Evolutionary conservation across 1,140 invertebrate genomes (phyloP).

Genomic region (Ridgeia piscesae): DNA sequence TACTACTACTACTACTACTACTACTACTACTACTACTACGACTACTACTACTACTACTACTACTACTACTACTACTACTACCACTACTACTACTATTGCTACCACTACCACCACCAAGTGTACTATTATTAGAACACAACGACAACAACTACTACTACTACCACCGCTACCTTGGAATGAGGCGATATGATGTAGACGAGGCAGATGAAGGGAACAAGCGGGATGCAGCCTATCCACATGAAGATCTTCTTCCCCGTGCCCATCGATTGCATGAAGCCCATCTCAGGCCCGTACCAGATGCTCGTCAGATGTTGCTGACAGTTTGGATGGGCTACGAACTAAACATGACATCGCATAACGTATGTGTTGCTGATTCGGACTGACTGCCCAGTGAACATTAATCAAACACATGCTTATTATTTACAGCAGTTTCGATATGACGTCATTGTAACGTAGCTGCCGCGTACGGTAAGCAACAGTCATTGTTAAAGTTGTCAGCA

Average conservation of each 20-base stretch:
- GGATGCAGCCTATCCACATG: constrained; percentile 88
- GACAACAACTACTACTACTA: constrained; percentile 71
- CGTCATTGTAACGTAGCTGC: too few species aligned
- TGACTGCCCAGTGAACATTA: background rate
- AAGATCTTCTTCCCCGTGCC: constrained; percentile 68
- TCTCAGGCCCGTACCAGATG: constrained; percentile 97
- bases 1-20: too few species aligned
- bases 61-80: too few species aligned
- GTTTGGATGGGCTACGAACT: constrained; percentile 99
- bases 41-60: too few species aligned
- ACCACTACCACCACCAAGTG: too few species aligned
- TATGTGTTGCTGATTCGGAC: background rate
- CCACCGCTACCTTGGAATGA: constrained; percentile 70
- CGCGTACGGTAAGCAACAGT: background rate
- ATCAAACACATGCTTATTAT: too few species aligned
- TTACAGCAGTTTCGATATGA: too few species aligned
- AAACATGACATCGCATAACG: constrained; percentile 35
- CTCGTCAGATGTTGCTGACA: constrained; percentile 96
- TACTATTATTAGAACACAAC: too few species aligned
- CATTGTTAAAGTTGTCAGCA: background rate
- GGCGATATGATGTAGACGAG: constrained; percentile 91
- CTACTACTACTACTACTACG: too few species aligned
- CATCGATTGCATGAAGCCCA: constrained; percentile 81
- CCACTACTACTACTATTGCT: too few species aligned
- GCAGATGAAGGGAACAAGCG: constrained; percentile 91